A percentile compares a stretch with the other conserved stretches of the same genome.
Evolutionary conservation across 2,113 vertebrate species (phyloP).

Genomic region (Callospermophilus lateralis): DNA sequence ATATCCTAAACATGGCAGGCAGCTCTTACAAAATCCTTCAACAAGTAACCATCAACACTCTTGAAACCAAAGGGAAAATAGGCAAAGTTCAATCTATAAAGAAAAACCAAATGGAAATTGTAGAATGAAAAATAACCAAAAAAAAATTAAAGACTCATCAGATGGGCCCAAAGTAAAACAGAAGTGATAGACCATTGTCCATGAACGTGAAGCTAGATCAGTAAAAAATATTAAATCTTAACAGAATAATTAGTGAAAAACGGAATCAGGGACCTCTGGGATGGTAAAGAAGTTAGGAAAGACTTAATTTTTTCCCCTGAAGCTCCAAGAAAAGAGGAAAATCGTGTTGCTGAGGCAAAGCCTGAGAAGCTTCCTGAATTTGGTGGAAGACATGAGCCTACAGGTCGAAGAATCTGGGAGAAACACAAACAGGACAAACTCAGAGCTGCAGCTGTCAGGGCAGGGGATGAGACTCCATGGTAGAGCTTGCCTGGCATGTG

Average conservation of each 20-base stretch:
- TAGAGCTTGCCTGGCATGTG: too few species aligned
- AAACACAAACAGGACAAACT: not conserved
- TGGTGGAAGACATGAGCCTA: too few species aligned
- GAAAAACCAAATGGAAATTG: not conserved
- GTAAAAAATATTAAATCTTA: not conserved
- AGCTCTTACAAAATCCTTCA: not conserved
- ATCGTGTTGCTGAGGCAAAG: too few species aligned
- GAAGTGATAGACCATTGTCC: not conserved
- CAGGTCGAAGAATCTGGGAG: not conserved
- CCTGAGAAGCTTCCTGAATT: too few species aligned
- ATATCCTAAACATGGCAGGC: not conserved
- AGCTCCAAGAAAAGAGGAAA: not conserved
- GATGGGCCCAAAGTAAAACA: not conserved
- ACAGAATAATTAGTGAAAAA: not conserved
- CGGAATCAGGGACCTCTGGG: not conserved
- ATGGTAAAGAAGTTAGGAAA: too few species aligned
- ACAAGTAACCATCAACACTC: not conserved
- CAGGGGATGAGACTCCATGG: too few species aligned
- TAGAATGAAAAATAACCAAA: not conserved
- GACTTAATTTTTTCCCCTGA: fast-evolving
- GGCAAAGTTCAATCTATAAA: not conserved
- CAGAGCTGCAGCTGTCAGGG: too few species aligned
- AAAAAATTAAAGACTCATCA: not conserved
- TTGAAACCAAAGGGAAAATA: not conserved
- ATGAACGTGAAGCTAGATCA: not conserved